A percentile compares a stretch with the other conserved stretches of the same genome.
Conservation (phyloP, 1,140 invertebrate species). For the Wiebesia pumilae region DNA sequence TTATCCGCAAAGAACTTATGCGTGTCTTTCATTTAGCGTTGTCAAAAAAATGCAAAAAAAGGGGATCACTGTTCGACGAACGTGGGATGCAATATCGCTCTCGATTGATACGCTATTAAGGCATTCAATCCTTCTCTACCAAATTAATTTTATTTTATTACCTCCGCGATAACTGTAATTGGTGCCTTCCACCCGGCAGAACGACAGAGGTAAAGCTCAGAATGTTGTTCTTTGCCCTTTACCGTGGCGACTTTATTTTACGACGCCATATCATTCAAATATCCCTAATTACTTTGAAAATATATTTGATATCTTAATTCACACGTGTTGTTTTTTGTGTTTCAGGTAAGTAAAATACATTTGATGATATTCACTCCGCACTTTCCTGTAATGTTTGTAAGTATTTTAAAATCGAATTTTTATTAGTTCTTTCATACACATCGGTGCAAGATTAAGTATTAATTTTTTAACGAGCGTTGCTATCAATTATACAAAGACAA, state of each 20-base stretch:
- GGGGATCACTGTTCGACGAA: not conserved
- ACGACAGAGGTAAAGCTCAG: not conserved
- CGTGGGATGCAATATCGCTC: not conserved
- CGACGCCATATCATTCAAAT: not conserved
- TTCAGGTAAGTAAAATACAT: constrained; percentile 1
- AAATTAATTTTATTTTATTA: too few species aligned
- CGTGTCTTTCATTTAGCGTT: not conserved
- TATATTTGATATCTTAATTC: too few species aligned
- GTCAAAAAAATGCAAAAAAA: not conserved
- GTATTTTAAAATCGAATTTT: not conserved
- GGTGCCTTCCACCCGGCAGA: not conserved
- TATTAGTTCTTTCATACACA: too few species aligned
- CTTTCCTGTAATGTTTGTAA: not conserved
- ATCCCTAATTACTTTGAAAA: not conserved
- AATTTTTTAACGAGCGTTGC: too few species aligned
- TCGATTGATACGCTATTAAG: not conserved
- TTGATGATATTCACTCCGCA: not conserved
- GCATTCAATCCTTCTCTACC: too few species aligned
- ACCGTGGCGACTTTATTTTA: not conserved
- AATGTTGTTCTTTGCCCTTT: not conserved
- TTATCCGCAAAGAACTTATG: not conserved
- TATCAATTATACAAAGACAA: too few species aligned
- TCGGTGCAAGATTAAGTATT: too few species aligned
- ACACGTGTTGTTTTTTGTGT: not conserved
- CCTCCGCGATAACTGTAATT: too few species aligned